Conservation (phyloP, 2,113 vertebrate genomes). For the Stigmatopora argus region DNA sequence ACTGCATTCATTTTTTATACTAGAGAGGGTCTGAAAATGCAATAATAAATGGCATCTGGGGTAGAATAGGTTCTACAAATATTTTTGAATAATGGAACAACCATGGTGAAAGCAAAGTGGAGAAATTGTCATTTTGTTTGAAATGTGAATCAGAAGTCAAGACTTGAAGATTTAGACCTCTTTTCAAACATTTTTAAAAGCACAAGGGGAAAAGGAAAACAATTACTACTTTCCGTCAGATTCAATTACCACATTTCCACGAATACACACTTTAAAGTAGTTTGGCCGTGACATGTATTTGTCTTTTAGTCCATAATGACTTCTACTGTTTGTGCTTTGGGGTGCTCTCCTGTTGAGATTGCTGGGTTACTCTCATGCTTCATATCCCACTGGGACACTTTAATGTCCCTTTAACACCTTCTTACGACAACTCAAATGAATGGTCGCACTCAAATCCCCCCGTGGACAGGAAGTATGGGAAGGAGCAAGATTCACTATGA, state of each 20-base stretch:
- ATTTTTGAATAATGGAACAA: not conserved
- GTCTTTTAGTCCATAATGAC: not conserved
- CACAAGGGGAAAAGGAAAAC: not conserved
- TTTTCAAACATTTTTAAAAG: not conserved
- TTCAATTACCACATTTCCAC: not conserved
- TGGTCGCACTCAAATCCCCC: not conserved
- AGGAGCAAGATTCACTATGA: not conserved
- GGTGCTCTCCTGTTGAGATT: not conserved
- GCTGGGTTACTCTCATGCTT: conserved; percentile 5
- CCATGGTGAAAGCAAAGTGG: not conserved
- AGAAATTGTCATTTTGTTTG: not conserved
- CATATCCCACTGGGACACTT: not conserved
- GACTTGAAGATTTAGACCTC: not conserved
- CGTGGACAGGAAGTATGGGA: not conserved
- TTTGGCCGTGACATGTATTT: not conserved
- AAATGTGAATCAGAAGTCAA: not conserved
- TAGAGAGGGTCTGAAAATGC: not conserved
- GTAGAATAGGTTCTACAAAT: not conserved
- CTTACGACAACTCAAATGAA: not conserved
- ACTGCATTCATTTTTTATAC: not conserved
- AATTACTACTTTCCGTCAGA: not conserved
- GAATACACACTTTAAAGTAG: not conserved
- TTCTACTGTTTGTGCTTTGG: not conserved
- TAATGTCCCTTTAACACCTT: conserved; percentile 9
- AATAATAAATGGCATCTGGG: not conserved